Base-by-base conservation (phyloP, 2,888 invertebrate genomes). In the Platycnemis pennipes region DNA sequence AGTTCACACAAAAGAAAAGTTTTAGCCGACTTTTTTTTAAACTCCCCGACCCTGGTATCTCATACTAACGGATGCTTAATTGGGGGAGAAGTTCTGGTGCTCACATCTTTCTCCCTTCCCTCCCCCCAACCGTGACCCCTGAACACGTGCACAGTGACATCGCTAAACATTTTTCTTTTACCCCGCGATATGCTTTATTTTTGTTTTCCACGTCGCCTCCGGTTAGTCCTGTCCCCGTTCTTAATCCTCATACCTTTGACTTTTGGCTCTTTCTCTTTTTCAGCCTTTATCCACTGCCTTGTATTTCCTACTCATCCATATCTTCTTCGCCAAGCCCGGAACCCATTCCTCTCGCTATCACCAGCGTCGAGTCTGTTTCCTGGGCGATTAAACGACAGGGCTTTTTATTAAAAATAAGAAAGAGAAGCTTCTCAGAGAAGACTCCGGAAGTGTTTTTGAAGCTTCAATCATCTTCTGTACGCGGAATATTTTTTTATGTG, bases 1-100 rank as follows among this genome's bases (percentile, higher is more conserved):
- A 63, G 63, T 63, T 63, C 26, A 26, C 63, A 63, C n/a, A 63
- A 63, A 63, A 63, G 63, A 63, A n/a, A 63, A 19, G 26, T 63
- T n/a, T 63, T n/a, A 5, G 63, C 63, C 19, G 63, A 26, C n/a
- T 63, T 26, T 0, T 63, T 63, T 63, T 63, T 26, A 26, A 26
- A 63, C 63, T 26, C 63, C 8, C 26, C 63, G 63, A 63, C 26
- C n/a, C 63, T 63, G 19, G 63, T 63, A 63, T 63, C 63, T 63
- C 63, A n/a, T 63, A n/a, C 63, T 63, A 63, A 63, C 63, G 26
- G 63, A 63, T 63, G 63, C 26, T 63, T 63, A 63, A 63, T 63
- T 3, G 63, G n/a, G 63, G 26, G 63, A 63, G n/a, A 5, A 63
- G 11, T 49, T 49, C 49, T 49, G 19, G 49, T 11, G 19, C 49